Evolutionary conservation across 2,113 vertebrate species (phyloP).

Genomic region (Platycercus adscitus): DNA sequence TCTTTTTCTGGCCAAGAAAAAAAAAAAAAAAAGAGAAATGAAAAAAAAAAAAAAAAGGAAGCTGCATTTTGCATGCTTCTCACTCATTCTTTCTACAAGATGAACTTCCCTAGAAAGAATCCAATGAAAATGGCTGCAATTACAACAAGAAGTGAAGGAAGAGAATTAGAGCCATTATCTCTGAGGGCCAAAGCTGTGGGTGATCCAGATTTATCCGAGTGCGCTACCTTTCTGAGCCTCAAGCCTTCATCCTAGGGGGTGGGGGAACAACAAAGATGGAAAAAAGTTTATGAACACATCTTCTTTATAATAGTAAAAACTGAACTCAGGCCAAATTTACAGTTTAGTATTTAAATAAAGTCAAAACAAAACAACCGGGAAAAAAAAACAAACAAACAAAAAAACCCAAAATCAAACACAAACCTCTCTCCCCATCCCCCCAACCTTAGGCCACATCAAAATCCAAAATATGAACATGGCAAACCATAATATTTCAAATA

Average conservation of each 20-base stretch:
- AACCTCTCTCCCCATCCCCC: too few relatives aligned
- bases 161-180: slow-evolving; percentile 87
- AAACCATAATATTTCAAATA: neutral
- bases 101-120: slow-evolving; percentile 99
- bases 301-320: neutral
- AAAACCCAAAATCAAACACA: neutral
- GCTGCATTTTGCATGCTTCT: slow-evolving; percentile 84
- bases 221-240: slow-evolving; percentile 89
- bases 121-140: slow-evolving; percentile 99
- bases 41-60: slow-evolving; percentile 53
- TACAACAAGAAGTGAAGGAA: slow-evolving; percentile 97
- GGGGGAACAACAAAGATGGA: neutral
- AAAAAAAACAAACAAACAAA: neutral
- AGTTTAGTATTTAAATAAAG: neutral
- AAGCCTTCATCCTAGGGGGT: slow-evolving; percentile 87
- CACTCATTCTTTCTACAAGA: slow-evolving; percentile 88
- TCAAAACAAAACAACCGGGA: rapidly evolving
- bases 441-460: neutral
- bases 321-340: neutral
- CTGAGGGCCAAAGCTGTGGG: slow-evolving; percentile 85
- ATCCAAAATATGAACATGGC: neutral
- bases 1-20: slow-evolving; percentile 83
- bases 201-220: slow-evolving; percentile 87
- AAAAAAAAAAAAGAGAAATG: neutral
- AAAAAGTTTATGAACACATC: neutral